Percentiles rank a stretch among this genome's conserved stretches.
Evolutionary conservation across 2,888 invertebrate species (phyloP).

Genomic region (Cremastinae sp.): DNA sequence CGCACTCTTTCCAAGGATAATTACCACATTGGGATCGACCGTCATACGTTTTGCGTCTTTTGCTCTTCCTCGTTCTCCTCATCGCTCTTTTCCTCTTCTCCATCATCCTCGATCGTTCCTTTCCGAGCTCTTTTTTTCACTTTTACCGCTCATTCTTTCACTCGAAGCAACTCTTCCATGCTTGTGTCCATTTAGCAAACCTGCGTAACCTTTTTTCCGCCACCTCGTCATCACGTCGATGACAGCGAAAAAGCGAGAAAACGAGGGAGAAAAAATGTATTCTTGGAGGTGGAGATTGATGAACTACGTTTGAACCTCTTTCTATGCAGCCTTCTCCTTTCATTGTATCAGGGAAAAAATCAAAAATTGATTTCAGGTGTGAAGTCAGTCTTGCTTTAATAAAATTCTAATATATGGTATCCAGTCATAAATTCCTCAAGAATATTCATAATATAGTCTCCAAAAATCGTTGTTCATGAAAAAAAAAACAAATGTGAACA

Average conservation of each 20-base stretch:
- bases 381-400: constrained; percentile 3
- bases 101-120: constrained; percentile 25
- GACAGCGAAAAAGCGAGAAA: constrained; percentile 3
- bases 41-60: constrained; percentile 70
- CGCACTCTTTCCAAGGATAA: constrained; percentile 67
- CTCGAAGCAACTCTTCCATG: constrained; percentile 34
- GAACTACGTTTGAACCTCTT: constrained; percentile 31
- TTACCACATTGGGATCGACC: constrained; percentile 72
- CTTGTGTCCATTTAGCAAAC: constrained; percentile 61
- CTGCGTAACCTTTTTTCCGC: constrained; percentile 37
- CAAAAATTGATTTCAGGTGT: constrained; percentile 26
- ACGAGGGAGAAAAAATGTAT: constrained; percentile 8
- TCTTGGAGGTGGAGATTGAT: constrained; percentile 40
- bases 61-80: constrained; percentile 20
- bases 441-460: constrained; percentile 23
- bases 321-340: background rate
- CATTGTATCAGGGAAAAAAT: background rate
- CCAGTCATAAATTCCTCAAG: background rate
- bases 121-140: constrained; percentile 32
- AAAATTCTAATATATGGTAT: constrained; percentile 9
- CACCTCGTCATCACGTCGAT: constrained; percentile 55
- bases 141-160: constrained; percentile 35
- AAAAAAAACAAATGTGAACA: too few relatives aligned
- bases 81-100: constrained; percentile 19
- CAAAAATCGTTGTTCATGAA: too few relatives aligned